Conservation (phyloP, 2,113 vertebrate species). For the Dunckerocampus dactyliophorus region DNA sequence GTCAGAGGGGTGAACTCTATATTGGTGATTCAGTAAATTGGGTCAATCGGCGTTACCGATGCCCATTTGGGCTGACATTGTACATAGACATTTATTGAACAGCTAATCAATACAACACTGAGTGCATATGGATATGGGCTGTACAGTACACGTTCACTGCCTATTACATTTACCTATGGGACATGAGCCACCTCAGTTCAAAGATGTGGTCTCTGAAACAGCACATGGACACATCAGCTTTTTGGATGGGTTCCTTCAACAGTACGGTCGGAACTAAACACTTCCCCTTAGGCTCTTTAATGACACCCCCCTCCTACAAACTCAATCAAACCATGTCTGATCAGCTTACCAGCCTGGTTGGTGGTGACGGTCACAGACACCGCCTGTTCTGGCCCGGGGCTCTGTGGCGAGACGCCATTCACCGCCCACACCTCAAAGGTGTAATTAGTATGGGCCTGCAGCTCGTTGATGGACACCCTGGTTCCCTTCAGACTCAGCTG, state of each 20-base stretch:
- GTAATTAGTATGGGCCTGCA: slow-evolving; percentile 97
- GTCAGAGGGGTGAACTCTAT: slow-evolving; percentile 1
- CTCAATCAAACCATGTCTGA: not conserved
- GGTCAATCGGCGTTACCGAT: not conserved
- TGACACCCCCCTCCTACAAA: not conserved
- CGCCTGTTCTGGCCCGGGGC: slow-evolving; percentile 86
- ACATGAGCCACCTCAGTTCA: not conserved
- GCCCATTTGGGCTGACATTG: not conserved
- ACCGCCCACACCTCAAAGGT: slow-evolving; percentile 96
- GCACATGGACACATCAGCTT: not conserved
- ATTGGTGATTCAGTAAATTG: not conserved
- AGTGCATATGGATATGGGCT: not conserved
- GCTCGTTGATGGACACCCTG: slow-evolving; percentile 91
- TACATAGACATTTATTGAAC: not conserved
- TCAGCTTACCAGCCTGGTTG: slow-evolving; percentile 92
- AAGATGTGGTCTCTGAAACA: not conserved
- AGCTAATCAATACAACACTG: not conserved
- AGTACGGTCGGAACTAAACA: not conserved
- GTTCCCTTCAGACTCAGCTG: slow-evolving; percentile 85
- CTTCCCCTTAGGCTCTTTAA: not conserved
- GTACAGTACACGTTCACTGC: not conserved
- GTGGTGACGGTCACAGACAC: slow-evolving; percentile 95
- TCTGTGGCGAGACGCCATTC: slow-evolving; percentile 92
- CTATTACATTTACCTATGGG: not conserved
- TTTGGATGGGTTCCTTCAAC: not conserved